Evolutionary conservation across 2,113 vertebrate species (phyloP).

Genomic region (Helogale parvula): DNA sequence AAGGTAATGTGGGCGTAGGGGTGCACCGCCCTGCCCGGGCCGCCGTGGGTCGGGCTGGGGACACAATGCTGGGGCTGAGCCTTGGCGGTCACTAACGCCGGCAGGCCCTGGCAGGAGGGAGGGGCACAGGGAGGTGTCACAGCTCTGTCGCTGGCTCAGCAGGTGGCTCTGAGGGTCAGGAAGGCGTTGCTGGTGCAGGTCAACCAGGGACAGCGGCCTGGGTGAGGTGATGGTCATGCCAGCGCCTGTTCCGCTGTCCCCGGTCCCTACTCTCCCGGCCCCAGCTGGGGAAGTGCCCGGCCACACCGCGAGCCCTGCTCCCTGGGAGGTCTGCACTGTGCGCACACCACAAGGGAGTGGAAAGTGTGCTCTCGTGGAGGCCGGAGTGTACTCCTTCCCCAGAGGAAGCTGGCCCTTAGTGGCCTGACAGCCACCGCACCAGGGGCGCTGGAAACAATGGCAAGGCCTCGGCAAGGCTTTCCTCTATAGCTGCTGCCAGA

Average conservation of each 20-base stretch:
- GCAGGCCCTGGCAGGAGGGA: background rate
- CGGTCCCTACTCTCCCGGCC: background rate
- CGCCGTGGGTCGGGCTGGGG: background rate
- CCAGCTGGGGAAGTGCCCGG: background rate
- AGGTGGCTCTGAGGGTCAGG: background rate
- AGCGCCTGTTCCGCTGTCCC: rapidly evolving
- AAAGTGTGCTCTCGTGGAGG: background rate
- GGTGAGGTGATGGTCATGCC: background rate
- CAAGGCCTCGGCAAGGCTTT: rapidly evolving
- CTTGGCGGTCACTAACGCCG: too few species aligned
- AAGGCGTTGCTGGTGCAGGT: background rate
- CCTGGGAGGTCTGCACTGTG: background rate
- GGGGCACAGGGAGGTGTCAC: rapidly evolving
- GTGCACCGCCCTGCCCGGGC: rapidly evolving
- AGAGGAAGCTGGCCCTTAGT: background rate
- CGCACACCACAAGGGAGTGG: background rate
- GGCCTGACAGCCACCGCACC: background rate
- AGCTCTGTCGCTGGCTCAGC: background rate
- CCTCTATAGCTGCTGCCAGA: background rate
- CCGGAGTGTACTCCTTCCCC: background rate
- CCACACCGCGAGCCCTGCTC: background rate
- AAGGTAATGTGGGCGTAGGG: background rate
- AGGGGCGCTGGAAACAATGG: background rate
- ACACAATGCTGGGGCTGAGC: background rate
- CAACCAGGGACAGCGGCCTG: rapidly evolving